Conservation (phyloP, 2,888 invertebrate genomes). For the Halictus ligatus region DNA sequence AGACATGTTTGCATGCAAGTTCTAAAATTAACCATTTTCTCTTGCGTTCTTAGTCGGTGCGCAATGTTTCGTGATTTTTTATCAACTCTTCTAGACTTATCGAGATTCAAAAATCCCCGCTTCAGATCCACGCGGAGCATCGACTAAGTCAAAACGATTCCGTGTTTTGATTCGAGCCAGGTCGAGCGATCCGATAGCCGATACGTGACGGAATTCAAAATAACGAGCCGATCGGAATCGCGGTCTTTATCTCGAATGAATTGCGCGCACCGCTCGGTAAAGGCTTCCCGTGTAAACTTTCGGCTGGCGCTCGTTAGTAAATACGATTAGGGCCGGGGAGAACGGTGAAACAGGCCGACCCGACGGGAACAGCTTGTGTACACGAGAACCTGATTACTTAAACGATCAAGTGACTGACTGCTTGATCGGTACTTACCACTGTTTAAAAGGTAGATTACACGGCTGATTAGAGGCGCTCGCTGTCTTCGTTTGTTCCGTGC, state of each 20-base stretch:
- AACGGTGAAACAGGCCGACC: background rate
- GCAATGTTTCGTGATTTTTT: background rate
- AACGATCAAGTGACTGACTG: conserved; percentile 34
- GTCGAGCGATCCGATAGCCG: conserved; percentile 42
- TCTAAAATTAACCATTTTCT: background rate
- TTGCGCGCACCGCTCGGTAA: conserved; percentile 26
- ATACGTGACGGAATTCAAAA: conserved; percentile 69
- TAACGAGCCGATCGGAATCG: conserved; percentile 46
- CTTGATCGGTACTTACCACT: conserved; percentile 40
- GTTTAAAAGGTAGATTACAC: conserved; percentile 47
- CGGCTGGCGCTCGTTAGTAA: conserved; percentile 29
- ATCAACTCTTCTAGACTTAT: no score
- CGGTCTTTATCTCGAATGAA: conserved; percentile 52
- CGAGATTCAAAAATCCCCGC: no score
- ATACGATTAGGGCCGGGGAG: conserved; percentile 23
- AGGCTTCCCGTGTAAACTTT: conserved; percentile 35
- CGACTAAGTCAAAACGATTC: background rate
- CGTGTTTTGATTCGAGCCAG: conserved; percentile 2
- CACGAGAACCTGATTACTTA: conserved; percentile 21
- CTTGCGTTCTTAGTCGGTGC: background rate
- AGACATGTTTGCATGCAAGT: background rate
- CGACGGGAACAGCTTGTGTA: conserved; percentile 20
- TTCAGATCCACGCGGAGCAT: background rate
- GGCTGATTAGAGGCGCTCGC: conserved; percentile 37
- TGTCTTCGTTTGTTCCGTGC: conserved; percentile 12